A percentile compares a stretch with the other conserved stretches of the same genome.
These are phyloP conservation scores for Odontothrips loti DNA, from an alignment of 2,888 invertebrate genomes.

Conservation along the genomic window DNA sequence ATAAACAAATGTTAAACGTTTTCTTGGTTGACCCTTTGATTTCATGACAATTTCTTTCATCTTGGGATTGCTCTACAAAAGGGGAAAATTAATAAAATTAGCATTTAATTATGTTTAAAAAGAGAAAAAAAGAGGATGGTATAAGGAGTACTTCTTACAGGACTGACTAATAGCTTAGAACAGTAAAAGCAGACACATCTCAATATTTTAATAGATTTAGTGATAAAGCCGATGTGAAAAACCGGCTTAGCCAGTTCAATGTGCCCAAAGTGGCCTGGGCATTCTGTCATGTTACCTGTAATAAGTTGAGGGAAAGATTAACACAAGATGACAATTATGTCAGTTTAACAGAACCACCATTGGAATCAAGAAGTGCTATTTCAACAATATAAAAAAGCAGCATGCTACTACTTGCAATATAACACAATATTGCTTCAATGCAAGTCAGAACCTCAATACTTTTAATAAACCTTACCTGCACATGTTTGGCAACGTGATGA, in stretches of 20 bases:
- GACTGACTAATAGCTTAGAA: conserved; percentile 92
- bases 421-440: no score
- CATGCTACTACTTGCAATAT: no score
- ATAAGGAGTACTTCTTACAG: conserved; percentile 60
- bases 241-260: conserved; percentile 98
- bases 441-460: not conserved
- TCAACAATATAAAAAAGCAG: not conserved
- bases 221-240: conserved; percentile 95
- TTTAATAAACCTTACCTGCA: conserved; percentile 54
- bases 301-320: conserved; percentile 16
- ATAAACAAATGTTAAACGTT: conserved; percentile 91
- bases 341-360: no score
- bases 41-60: conserved; percentile 93
- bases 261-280: conserved; percentile 99
- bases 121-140: conserved; percentile 26
- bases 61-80: conserved; percentile 79
- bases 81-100: conserved; percentile 35
- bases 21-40: conserved; percentile 93
- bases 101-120: conserved; percentile 42
- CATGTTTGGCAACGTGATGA: conserved; percentile 92
- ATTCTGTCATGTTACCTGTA: conserved; percentile 89
- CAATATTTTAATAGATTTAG: conserved; percentile 95
- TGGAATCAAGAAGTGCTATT: not conserved
- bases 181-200: conserved; percentile 99
- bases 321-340: not conserved